A percentile compares a stretch with the other conserved stretches of the same genome.
Evolutionary conservation across 2,888 invertebrate genomes (phyloP).

Genomic region (Cheiracanthium punctorium): DNA sequence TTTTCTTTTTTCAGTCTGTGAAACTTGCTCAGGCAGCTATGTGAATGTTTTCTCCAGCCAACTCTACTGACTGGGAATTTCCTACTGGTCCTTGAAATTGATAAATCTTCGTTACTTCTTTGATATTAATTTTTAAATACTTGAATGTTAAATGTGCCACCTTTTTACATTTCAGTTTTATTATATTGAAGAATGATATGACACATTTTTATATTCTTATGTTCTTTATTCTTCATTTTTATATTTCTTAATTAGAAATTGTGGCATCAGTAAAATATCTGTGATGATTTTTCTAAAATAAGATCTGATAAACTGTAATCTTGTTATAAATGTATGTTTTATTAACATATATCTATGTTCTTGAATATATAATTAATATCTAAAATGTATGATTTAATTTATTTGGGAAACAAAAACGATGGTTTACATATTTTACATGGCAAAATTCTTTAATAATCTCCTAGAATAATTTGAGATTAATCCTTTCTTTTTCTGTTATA

Average conservation of each 20-base stretch:
- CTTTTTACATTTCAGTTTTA: background rate
- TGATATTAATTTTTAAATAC: background rate
- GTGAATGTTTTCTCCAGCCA: conserved; percentile 12
- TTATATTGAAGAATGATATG: background rate
- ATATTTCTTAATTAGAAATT: background rate
- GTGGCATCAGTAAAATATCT: background rate
- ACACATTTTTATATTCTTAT: background rate
- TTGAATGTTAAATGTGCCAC: background rate
- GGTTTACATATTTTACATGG: no score
- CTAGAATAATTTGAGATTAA: no score
- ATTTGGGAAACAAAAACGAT: no score
- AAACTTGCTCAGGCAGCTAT: conserved; percentile 69
- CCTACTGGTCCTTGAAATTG: background rate
- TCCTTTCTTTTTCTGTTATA: no score
- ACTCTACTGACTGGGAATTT: background rate
- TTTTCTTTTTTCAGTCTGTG: conserved; percentile 52
- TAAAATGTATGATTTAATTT: no score
- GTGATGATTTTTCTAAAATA: background rate
- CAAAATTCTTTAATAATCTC: no score
- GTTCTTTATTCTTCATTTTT: background rate
- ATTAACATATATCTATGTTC: no score
- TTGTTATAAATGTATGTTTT: no score
- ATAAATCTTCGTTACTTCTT: background rate
- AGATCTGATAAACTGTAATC: background rate
- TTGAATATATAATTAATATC: no score